Conservation (phyloP, 2,113 vertebrate species). For the Austrofundulus limnaeus region DNA sequence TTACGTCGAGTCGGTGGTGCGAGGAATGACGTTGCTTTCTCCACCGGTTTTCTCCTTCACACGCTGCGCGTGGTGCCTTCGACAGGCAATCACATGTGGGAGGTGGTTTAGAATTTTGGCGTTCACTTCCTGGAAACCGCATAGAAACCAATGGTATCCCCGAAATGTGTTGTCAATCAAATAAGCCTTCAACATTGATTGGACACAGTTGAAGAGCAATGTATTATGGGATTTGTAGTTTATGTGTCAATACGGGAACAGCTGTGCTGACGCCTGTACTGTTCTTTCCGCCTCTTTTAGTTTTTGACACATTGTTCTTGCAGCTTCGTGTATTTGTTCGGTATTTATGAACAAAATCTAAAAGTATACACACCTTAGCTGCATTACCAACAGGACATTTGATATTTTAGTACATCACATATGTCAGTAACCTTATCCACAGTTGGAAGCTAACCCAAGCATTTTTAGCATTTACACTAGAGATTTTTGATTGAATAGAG, state of each 20-base stretch:
- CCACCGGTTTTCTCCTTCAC: conserved; percentile 69
- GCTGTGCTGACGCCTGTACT: neutral
- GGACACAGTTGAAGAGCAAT: conserved; percentile 5
- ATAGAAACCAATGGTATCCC: conserved; percentile 60
- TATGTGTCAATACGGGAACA: no score
- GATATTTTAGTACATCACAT: no score
- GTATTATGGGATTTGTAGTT: conserved; percentile 54
- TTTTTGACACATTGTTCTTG: neutral
- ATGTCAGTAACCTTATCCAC: no score
- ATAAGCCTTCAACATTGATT: conserved; percentile 22
- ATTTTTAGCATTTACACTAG: neutral
- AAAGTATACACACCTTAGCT: neutral
- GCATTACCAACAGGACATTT: neutral
- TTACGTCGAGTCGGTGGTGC: conserved; percentile 68
- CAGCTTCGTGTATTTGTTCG: neutral
- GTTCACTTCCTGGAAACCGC: conserved; percentile 80
- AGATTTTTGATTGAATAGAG: neutral
- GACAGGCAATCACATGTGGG: conserved; percentile 74
- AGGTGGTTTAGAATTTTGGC: conserved; percentile 64
- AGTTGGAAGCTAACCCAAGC: no score
- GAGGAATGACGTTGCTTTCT: conserved; percentile 75
- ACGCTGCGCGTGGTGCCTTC: conserved; percentile 76
- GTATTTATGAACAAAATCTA: neutral
- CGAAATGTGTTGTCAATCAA: conserved; percentile 34
- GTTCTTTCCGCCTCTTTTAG: neutral